Conservation (phyloP, 2,113 vertebrate genomes). For the Bujurquina vittata region DNA sequence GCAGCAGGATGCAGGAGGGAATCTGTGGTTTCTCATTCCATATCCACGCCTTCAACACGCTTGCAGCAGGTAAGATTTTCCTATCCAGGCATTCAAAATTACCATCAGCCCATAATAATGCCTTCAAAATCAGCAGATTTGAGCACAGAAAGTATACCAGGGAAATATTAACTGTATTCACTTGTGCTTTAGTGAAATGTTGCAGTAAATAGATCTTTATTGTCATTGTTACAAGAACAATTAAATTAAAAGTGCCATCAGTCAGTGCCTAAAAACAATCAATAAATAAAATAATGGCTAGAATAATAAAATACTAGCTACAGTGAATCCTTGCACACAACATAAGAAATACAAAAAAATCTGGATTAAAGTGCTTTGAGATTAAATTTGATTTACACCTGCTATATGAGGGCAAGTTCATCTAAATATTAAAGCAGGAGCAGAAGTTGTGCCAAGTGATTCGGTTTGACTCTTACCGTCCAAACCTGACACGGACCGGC, state of each 20-base stretch:
- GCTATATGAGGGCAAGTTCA: neutral
- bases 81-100: neutral
- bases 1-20: neutral
- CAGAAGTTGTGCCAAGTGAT: too few relatives aligned
- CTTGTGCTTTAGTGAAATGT: neutral
- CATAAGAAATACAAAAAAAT: neutral
- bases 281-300: too few relatives aligned
- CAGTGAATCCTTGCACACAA: too few relatives aligned
- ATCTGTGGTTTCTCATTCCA: neutral
- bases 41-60: neutral
- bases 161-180: neutral
- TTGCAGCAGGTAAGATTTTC: fast-evolving
- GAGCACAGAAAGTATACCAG: neutral
- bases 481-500: too few relatives aligned
- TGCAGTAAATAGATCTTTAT: neutral
- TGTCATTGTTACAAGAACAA: too few relatives aligned
- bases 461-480: too few relatives aligned
- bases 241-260: too few relatives aligned
- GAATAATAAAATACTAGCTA: too few relatives aligned
- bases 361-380: neutral
- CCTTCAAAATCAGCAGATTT: fast-evolving
- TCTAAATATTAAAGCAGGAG: neutral
- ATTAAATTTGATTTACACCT: fast-evolving
- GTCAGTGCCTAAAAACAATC: too few relatives aligned
- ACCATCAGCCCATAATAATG: neutral